These are phyloP conservation scores for Macrotrachela quadricornifera DNA, from an alignment of 1,140 invertebrate species.

Conservation along the genomic window DNA sequence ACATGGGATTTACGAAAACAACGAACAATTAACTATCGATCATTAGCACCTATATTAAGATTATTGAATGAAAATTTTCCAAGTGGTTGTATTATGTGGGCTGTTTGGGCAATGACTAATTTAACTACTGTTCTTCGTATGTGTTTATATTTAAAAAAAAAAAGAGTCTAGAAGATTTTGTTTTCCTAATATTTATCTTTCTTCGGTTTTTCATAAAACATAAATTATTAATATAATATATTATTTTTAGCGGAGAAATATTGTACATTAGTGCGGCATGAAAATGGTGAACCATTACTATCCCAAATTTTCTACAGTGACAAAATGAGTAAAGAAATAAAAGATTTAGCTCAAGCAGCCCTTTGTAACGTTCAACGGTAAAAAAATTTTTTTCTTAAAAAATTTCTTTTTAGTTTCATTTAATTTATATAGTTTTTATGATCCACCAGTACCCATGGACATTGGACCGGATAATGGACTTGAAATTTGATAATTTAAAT, in stretches of 20 bases:
- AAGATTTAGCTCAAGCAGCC: too few relatives aligned
- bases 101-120: conserved; percentile 89
- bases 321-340: too few relatives aligned
- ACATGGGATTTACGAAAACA: conserved; percentile 63
- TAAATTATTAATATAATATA: background rate
- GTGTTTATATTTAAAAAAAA: conserved; percentile 23
- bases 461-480: too few relatives aligned
- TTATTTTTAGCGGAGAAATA: conserved; percentile 55
- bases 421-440: too few relatives aligned
- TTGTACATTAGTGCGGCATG: conserved; percentile 56
- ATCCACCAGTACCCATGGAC: too few relatives aligned
- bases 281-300: conserved; percentile 41
- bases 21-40: conserved; percentile 83
- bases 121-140: conserved; percentile 71
- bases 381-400: too few relatives aligned
- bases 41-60: conserved; percentile 68
- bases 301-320: too few relatives aligned
- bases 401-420: too few relatives aligned
- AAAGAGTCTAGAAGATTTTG: background rate
- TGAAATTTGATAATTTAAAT: too few relatives aligned
- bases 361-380: too few relatives aligned
- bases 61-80: conserved; percentile 57
- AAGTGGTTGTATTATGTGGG: conserved; percentile 76
- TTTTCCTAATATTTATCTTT: background rate
- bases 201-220: background rate